These are phyloP conservation scores for Melanerpes aurifrons DNA, from an alignment of 2,113 vertebrate genomes.

Conservation along the genomic window DNA sequence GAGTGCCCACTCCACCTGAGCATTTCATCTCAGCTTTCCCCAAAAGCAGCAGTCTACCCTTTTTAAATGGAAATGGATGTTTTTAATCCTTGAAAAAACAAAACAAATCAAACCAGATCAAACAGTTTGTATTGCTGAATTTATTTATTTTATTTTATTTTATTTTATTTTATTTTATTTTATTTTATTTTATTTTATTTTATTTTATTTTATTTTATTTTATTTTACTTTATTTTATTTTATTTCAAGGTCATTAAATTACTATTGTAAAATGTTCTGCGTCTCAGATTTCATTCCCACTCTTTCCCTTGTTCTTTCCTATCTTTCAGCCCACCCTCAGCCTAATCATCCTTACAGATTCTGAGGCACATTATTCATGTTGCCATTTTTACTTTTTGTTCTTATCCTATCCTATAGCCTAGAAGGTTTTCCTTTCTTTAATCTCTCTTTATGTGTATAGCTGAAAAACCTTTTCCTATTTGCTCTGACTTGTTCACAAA, in stretches of 20 bases:
- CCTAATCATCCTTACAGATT: neutral
- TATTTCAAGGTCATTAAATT: neutral
- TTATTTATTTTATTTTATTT: neutral
- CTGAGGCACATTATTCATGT: neutral
- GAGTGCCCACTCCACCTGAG: accelerated
- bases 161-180: no score
- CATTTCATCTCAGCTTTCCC: neutral
- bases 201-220: no score
- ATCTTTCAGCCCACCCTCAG: neutral
- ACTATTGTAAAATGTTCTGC: neutral
- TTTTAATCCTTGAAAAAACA: neutral
- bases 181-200: neutral
- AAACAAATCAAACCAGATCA: accelerated
- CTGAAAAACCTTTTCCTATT: neutral
- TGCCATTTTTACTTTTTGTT: neutral
- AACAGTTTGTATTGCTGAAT: neutral
- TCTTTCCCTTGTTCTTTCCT: neutral
- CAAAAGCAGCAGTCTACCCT: neutral
- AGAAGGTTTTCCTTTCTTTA: neutral
- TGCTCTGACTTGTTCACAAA: neutral
- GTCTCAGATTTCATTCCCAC: neutral
- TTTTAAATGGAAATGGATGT: neutral
- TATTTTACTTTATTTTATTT: no score
- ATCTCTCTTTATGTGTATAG: neutral
- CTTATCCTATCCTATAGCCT: neutral